Conservation (phyloP, 2,888 invertebrate genomes). For the Coecobrya sp. region DNA sequence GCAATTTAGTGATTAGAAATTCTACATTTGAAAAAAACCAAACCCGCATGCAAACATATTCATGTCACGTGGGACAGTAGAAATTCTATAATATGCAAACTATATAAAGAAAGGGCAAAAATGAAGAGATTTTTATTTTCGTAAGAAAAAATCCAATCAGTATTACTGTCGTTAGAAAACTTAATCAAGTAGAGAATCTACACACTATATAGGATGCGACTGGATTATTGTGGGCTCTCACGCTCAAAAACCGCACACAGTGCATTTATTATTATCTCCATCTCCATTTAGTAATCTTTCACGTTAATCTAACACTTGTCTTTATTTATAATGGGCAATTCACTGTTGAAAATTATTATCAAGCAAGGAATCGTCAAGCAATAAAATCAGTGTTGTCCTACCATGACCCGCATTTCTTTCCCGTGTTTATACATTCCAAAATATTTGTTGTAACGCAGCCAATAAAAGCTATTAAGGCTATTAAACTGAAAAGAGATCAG, state of each 20-base stretch:
- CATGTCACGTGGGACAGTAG: background rate
- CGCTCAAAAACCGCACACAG: background rate
- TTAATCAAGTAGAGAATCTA: too few species aligned
- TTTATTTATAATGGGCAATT: background rate
- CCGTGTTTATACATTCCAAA: slow-evolving; percentile 23
- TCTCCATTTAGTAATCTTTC: too few species aligned
- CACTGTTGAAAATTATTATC: background rate
- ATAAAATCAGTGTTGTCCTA: slow-evolving; percentile 6
- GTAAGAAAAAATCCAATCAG: too few species aligned
- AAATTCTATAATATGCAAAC: background rate
- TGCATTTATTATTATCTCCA: too few species aligned
- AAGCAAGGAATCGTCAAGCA: background rate
- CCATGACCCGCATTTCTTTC: slow-evolving; percentile 56
- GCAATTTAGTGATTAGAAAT: background rate
- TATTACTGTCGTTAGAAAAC: too few species aligned
- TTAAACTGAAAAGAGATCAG: slow-evolving; percentile 1
- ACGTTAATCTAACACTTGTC: too few species aligned
- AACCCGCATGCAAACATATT: background rate
- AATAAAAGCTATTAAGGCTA: slow-evolving; percentile 37
- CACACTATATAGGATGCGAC: too few species aligned
- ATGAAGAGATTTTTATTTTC: too few species aligned
- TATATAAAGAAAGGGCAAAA: background rate
- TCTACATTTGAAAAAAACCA: background rate
- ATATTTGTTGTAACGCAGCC: slow-evolving; percentile 51
- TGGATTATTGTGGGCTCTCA: background rate